phyloP scores from a whole-genome alignment of 23 tunicate genomes.

The Botrylloides violaceus region DNA sequence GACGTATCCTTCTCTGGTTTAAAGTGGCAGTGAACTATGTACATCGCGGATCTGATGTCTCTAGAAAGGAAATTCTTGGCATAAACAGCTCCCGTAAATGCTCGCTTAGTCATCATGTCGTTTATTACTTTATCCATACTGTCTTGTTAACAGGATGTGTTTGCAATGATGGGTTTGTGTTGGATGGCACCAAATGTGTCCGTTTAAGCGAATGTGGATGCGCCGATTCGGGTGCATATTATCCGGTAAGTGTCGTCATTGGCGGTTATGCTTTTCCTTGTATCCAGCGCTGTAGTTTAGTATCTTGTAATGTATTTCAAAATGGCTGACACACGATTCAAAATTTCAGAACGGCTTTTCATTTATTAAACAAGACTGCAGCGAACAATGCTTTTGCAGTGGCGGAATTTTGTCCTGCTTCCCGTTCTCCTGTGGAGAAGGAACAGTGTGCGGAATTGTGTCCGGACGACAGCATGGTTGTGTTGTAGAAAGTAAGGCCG shows the following conservation, averaged over 20 bases:
- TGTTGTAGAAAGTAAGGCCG: constrained; percentile 6
- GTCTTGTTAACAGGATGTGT: constrained; percentile 10
- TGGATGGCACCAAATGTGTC: constrained; percentile 20
- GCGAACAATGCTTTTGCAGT: not conserved
- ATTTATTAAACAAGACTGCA: not conserved
- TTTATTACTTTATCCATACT: not conserved
- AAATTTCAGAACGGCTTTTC: constrained; percentile 2
- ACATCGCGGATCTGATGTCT: too few relatives aligned
- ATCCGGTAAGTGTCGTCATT: not conserved
- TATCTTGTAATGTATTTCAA: not conserved
- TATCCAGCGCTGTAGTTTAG: not conserved
- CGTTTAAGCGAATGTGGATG: constrained; percentile 21
- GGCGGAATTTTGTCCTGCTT: not conserved
- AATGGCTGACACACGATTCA: not conserved
- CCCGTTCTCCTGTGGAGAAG: not conserved
- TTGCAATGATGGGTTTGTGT: constrained; percentile 24
- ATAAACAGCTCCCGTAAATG: too few relatives aligned
- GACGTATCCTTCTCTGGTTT: too few relatives aligned
- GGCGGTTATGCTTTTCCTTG: too few relatives aligned
- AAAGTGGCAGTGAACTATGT: too few relatives aligned
- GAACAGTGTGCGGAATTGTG: constrained; percentile 1
- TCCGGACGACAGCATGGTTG: constrained; percentile 6
- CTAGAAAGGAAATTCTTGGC: too few relatives aligned
- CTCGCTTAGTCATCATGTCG: too few relatives aligned
- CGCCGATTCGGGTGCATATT: not conserved